Evolutionary conservation across 2,888 invertebrate genomes (phyloP), one percentile per base, ranked within the genome.

Genomic region (Ichneumon xanthorius): DNA sequence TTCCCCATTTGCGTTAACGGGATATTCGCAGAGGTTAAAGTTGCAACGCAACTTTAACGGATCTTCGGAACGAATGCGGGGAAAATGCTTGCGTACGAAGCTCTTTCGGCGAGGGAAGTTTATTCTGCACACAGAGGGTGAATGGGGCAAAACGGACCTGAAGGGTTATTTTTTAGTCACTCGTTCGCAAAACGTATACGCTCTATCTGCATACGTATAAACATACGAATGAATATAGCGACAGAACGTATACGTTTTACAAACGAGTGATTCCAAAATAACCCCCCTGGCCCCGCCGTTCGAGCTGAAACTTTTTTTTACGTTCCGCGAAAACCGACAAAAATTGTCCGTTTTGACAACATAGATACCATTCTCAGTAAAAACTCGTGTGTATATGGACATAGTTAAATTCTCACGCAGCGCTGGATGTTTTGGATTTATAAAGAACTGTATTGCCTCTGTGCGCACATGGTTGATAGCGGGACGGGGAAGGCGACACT

Each of bases 351-450:
- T 45, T 45, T 45, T 45, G n/a, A n/a, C n/a, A 45, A 45, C 45
- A 14, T 37, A 19, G 9, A 22, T 9, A 55, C 22, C 9, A 22
- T 22, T 19, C 55, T 22, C n/a, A 61, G 45, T 73, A 7, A 58
- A 61, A 73, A n/a, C 2, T 16, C 6, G 55, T 1, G 40, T 40
- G 26, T 58, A 61, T 26, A 40, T 72, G 58, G 40, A 72, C 22
- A 40, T 58, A 33, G 33, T 53, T 53, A 53, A 70, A 48, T 50
- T 70, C 50, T 2, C 19, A 9, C 33, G 22, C 4, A 71, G 9
- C 19, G 53, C 14, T 55, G 71, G 55, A n/a, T n/a, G 22, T 33
- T 65, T 61, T 22, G 71, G 26, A 78, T 78, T 82, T 82, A 78
- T 67, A 77, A 72, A 48, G 45, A 63, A 53, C 26, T 45, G 55